Base-by-base conservation (phyloP, 2,797 vertebrate species). In the Ceryle rudis region DNA sequence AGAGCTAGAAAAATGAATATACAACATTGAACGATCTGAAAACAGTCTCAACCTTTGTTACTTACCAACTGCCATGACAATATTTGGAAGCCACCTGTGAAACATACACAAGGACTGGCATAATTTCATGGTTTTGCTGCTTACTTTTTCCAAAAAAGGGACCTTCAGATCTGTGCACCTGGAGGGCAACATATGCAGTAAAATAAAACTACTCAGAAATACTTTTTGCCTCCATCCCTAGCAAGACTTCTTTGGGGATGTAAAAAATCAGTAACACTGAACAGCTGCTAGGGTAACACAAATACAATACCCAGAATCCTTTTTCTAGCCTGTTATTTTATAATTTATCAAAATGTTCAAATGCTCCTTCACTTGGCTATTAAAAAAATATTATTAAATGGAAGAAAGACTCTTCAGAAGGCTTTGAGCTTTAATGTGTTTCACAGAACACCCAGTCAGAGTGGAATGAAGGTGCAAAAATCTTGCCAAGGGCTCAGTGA, bases 311-410 rank as follows among this genome's bases (percentile, higher is more conserved):
- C 51, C 70, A 86, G 69, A 88, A 83, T 86, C 58, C 35, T 49
- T 89, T 85, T 80, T 25, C 52, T 87, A 89, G 44, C 33, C 49
- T 90, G 75, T 85, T 91, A 89, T 75, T 93, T 92, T 75, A 91
- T 60, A 91, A 86, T 85, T 93, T 90, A 82, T 88, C 84, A 78
- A 91, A 85, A 92, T 42, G 29, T 52, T 91, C 69, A 84, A 90
- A 85, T 74, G 84, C 52, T 92, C 57, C 54, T 93, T 79, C 58
- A 62, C 49, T 85, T 88, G 61, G 35, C 31, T 96, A 83, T 91
- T 87, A 81, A 84, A 90, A 94, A 93, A 88, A 89, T 42, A 85
- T 75, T 92, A 92, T 91, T 93, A 94, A 91, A 84, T 64, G 81
- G 71, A 95, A 92, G 86, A 89, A 96, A 93, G 74, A 35, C 52